Percentiles rank a stretch among this genome's conserved stretches.
These are phyloP conservation scores for Hippoglossus hippoglossus DNA, from an alignment of 2,797 vertebrate species.

Conservation along the genomic window DNA sequence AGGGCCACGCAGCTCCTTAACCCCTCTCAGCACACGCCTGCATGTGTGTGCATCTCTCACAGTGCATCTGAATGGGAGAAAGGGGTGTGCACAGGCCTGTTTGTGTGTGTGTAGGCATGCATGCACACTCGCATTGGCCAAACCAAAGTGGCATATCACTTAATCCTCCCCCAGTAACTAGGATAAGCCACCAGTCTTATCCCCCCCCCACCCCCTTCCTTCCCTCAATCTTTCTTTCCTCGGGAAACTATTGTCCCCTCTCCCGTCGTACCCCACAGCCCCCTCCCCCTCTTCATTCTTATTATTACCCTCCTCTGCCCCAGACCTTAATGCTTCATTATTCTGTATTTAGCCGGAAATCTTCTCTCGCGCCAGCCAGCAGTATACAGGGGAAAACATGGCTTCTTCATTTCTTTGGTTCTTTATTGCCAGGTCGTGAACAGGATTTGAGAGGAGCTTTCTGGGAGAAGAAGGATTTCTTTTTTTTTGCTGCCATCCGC, in stretches of 20 bases:
- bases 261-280: conserved; percentile 35
- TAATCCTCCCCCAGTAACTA: conserved; percentile 79
- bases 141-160: conserved; percentile 66
- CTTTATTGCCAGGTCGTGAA: conserved; percentile 57
- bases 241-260: conserved; percentile 68
- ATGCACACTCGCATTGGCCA: conserved; percentile 28
- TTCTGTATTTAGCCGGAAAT: conserved; percentile 71
- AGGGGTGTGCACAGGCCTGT: conserved; percentile 6
- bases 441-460: conserved; percentile 61
- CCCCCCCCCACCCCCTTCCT: conserved; percentile 36
- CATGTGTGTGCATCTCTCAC: conserved; percentile 49
- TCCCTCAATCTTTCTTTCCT: conserved; percentile 66
- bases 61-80: conserved; percentile 45
- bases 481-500: conserved; percentile 42
- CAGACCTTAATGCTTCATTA: conserved; percentile 75
- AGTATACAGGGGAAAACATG: conserved; percentile 47
- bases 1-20: conserved; percentile 73
- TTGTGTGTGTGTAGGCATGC: conserved; percentile 11
- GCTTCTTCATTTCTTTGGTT: conserved; percentile 52
- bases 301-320: conserved; percentile 67
- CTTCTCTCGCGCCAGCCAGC: conserved; percentile 35
- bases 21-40: conserved; percentile 67
- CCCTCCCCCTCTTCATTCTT: conserved; percentile 43
- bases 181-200: conserved; percentile 79
- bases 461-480: conserved; percentile 39